phyloP scores from a whole-genome alignment of 1,140 invertebrate genomes.

The Colletes gigas region DNA sequence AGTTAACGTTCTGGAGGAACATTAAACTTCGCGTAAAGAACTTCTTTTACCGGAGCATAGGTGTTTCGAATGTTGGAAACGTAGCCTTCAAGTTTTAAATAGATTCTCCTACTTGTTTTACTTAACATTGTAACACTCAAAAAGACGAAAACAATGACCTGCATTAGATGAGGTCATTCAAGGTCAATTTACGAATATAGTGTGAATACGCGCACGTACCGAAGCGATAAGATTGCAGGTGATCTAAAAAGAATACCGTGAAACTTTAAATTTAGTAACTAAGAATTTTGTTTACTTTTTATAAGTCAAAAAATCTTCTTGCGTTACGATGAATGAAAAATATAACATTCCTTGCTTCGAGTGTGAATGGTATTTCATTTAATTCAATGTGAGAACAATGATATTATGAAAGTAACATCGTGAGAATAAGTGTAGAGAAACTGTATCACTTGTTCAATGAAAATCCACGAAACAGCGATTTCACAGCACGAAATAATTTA shows the following conservation, averaged over 20 bases:
- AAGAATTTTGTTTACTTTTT: not conserved
- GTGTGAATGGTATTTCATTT: not conserved
- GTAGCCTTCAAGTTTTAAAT: no score
- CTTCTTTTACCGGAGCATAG: no score
- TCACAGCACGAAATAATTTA: conserved; percentile 62
- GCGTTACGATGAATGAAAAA: no score
- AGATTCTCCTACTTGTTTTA: no score
- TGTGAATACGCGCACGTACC: not conserved
- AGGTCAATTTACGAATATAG: not conserved
- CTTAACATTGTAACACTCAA: no score
- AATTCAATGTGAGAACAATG: not conserved
- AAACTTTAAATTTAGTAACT: not conserved
- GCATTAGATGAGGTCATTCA: not conserved
- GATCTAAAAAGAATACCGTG: not conserved
- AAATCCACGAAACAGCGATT: conserved; percentile 63
- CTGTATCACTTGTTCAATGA: conserved; percentile 66
- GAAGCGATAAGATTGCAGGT: not conserved
- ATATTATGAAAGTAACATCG: conserved; percentile 19
- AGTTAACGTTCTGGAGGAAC: no score
- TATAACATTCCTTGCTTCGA: not conserved
- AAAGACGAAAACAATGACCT: not conserved
- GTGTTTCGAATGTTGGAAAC: no score
- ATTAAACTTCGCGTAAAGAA: no score
- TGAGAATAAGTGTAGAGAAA: conserved; percentile 51
- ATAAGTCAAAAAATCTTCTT: not conserved